Conservation (phyloP, 2,797 vertebrate species). For the Intellagama lesueurii region DNA sequence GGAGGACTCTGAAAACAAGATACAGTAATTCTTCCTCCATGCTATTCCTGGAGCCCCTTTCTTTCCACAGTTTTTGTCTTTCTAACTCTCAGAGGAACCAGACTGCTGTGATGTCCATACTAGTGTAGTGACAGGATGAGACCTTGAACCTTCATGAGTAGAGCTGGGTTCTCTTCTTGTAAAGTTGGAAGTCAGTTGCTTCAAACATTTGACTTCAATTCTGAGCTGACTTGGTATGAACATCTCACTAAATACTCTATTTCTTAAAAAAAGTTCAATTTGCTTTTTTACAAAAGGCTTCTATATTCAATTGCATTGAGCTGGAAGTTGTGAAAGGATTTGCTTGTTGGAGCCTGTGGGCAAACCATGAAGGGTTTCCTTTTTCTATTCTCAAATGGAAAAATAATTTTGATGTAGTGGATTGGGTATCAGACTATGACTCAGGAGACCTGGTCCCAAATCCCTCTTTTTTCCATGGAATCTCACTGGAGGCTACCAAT, state of each 20-base stretch:
- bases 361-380: not conserved
- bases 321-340: not conserved
- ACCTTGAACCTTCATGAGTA: not conserved
- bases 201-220: not conserved
- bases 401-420: not conserved
- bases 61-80: not conserved
- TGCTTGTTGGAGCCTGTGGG: not conserved
- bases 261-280: conserved; percentile 1
- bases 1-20: not conserved
- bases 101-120: not conserved
- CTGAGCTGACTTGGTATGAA: not conserved
- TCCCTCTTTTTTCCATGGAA: too few relatives aligned
- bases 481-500: too few relatives aligned
- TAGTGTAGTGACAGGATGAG: not conserved
- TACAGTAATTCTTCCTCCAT: not conserved
- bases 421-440: too few relatives aligned
- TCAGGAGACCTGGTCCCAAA: too few relatives aligned
- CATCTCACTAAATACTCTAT: not conserved
- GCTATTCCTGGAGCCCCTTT: not conserved
- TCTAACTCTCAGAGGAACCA: not conserved
- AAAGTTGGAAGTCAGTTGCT: not conserved
- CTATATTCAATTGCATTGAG: not conserved
- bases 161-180: not conserved
- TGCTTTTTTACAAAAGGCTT: not conserved
- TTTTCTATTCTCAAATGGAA: not conserved